Evolutionary conservation across 2,888 invertebrate genomes (phyloP).

Genomic region (Tetragonula carbonaria): DNA sequence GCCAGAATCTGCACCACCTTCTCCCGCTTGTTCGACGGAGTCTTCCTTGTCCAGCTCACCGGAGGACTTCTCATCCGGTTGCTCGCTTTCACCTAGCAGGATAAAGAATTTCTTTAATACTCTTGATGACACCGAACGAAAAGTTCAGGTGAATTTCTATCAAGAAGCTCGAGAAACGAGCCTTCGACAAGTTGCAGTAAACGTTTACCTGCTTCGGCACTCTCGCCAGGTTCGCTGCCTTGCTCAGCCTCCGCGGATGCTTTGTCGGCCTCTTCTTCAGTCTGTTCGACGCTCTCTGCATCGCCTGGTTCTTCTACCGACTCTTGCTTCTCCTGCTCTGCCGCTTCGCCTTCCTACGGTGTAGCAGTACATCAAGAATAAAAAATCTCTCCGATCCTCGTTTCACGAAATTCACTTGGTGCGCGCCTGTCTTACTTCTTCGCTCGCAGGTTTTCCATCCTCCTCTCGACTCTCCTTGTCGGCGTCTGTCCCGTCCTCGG

Average conservation of each 20-base stretch:
- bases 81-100: constrained; percentile 32
- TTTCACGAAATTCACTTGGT: neutral
- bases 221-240: constrained; percentile 64
- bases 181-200: too few relatives aligned
- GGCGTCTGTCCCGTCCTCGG: constrained; percentile 72
- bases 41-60: constrained; percentile 64
- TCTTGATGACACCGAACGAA: neutral
- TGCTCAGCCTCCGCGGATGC: constrained; percentile 56
- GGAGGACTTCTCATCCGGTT: constrained; percentile 53
- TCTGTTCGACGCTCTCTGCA: constrained; percentile 57
- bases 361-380: constrained; percentile 45
- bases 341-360: constrained; percentile 71
- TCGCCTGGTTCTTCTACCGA: constrained; percentile 50
- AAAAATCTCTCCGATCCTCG: neutral
- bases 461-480: constrained; percentile 66
- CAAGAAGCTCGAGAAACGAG: neutral
- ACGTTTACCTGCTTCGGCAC: constrained; percentile 53
- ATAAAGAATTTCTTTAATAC: neutral
- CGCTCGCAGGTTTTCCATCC: constrained; percentile 58
- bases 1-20: neutral
- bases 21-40: constrained; percentile 59
- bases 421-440: constrained; percentile 63
- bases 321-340: constrained; percentile 61
- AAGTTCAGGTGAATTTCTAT: neutral
- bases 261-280: constrained; percentile 54